A percentile compares a stretch with the other conserved stretches of the same genome.
Evolutionary conservation across 2,113 vertebrate species (phyloP).

Genomic region (Cottus gobio): DNA sequence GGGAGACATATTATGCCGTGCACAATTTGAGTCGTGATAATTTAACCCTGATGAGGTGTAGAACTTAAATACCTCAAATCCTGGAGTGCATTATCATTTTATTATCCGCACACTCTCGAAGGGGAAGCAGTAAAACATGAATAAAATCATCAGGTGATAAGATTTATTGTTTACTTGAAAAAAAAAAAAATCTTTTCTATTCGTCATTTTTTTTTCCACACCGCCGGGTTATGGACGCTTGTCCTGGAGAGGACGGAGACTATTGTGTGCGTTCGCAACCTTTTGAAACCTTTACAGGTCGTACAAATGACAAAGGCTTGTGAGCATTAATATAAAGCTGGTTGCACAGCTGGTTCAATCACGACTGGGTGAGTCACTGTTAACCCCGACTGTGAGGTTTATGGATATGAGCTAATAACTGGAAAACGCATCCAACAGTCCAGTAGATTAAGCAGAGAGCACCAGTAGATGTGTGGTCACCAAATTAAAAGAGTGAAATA

Average conservation of each 20-base stretch:
- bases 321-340: not conserved
- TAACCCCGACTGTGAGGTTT: constrained; percentile 13
- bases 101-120: constrained; percentile 9
- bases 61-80: constrained; percentile 38
- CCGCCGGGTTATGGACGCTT: not conserved
- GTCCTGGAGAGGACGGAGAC: not conserved
- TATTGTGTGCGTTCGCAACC: not conserved
- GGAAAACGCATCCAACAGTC: not conserved
- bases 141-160: constrained; percentile 23
- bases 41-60: constrained; percentile 35
- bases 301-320: not conserved
- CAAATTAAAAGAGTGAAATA: constrained; percentile 2
- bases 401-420: constrained; percentile 6
- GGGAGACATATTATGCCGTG: constrained; percentile 24
- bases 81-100: constrained; percentile 13
- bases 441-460: constrained; percentile 5
- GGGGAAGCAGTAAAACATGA: not conserved
- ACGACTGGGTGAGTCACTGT: constrained; percentile 25
- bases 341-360: constrained; percentile 14
- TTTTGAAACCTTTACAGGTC: not conserved
- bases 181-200: no score
- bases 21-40: constrained; percentile 23
- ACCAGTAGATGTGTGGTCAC: not conserved
- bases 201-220: not conserved
- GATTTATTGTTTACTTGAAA: not conserved